Conservation (phyloP, 2,888 invertebrate genomes). For the Tetanocera ferruginea region DNA sequence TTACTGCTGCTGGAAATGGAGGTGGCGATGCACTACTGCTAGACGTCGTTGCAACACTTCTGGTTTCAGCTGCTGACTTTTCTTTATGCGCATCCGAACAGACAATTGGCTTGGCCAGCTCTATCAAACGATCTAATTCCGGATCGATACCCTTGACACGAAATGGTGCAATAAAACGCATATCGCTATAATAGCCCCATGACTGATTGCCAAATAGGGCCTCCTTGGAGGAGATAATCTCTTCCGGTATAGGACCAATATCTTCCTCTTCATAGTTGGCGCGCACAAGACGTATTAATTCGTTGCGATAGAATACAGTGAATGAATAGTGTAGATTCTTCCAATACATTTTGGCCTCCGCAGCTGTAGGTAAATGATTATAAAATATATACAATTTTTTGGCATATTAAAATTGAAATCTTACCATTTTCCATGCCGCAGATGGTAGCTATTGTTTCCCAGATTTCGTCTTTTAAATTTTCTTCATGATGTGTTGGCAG, state of each 20-base stretch:
- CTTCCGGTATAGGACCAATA: constrained; percentile 21
- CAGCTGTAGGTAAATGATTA: background rate
- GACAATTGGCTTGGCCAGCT: constrained; percentile 38
- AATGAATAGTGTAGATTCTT: constrained; percentile 28
- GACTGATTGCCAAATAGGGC: constrained; percentile 17
- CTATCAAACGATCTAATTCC: constrained; percentile 38
- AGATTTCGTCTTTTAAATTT: constrained; percentile 14
- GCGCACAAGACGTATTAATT: constrained; percentile 37
- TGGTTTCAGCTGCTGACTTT: background rate
- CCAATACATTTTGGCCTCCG: constrained; percentile 34
- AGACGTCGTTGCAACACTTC: background rate
- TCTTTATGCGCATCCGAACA: constrained; percentile 1
- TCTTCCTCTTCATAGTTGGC: constrained; percentile 32
- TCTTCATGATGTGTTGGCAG: constrained; percentile 19
- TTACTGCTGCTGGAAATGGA: too few species aligned
- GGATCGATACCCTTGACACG: constrained; percentile 34
- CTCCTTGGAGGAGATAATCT: background rate
- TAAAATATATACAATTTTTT: background rate
- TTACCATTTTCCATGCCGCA: constrained; percentile 35
- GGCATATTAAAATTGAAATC: background rate
- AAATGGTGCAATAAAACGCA: constrained; percentile 42
- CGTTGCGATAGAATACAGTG: constrained; percentile 37
- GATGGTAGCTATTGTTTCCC: constrained; percentile 18
- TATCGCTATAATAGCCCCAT: constrained; percentile 42
- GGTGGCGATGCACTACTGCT: background rate